These are phyloP conservation scores for Anguilla rostrata DNA, from an alignment of 2,113 vertebrate genomes.

Conservation along the genomic window DNA sequence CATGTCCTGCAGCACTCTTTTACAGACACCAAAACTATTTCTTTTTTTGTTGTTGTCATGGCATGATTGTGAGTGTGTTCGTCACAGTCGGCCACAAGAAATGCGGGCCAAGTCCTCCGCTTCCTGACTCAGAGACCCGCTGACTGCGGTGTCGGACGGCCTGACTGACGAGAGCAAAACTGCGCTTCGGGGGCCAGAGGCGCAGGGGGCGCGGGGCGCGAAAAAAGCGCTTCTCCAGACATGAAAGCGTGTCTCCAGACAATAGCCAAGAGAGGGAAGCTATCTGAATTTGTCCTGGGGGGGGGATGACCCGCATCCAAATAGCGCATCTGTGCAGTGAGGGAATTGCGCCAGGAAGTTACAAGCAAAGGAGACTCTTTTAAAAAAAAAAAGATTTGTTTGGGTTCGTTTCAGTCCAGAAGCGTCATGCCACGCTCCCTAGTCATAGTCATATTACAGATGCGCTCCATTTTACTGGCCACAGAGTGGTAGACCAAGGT, in stretches of 20 bases:
- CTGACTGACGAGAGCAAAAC: conserved; percentile 40
- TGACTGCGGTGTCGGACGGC: conserved; percentile 45
- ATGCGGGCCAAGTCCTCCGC: conserved; percentile 39
- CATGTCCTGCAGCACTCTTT: conserved; percentile 27
- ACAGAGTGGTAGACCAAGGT: background rate
- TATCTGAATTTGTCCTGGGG: background rate
- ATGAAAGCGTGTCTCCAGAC: conserved; percentile 27
- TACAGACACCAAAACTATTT: background rate
- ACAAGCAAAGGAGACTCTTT: background rate
- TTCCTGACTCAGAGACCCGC: conserved; percentile 24
- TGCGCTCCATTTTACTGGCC: background rate
- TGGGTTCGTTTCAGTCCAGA: conserved; percentile 1
- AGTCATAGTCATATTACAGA: background rate
- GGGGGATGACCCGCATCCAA: background rate
- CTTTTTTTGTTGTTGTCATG: conserved; percentile 13
- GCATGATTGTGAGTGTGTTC: conserved; percentile 26
- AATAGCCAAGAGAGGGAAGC: background rate
- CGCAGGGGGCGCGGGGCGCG: conserved; percentile 33
- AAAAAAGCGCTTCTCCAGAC: conserved; percentile 27
- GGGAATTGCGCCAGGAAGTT: background rate
- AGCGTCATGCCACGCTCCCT: background rate
- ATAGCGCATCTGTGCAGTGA: background rate
- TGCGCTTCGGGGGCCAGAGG: conserved; percentile 40
- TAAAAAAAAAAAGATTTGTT: background rate
- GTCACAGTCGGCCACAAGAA: conserved; percentile 35